Conservation (phyloP, 2,888 invertebrate genomes). For the Heterodera filipjevi region DNA sequence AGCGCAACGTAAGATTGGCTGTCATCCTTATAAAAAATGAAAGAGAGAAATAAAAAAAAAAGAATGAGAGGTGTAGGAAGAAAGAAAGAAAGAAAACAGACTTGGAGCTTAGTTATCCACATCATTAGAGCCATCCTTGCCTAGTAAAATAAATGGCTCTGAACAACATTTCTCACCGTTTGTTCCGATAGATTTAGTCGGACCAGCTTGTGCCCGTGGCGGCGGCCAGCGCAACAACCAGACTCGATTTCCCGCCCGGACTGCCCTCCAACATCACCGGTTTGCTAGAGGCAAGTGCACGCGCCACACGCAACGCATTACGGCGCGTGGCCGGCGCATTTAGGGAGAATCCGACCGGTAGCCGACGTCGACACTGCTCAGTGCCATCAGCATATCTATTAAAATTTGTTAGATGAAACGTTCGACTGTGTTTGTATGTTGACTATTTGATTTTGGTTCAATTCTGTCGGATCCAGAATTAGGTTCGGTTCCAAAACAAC, state of each 20-base stretch:
- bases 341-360: conserved; percentile 36
- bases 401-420: background rate
- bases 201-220: conserved; percentile 82
- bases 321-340: conserved; percentile 40
- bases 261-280: conserved; percentile 89
- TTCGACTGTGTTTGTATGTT: background rate
- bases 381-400: background rate
- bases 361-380: background rate
- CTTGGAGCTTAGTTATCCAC: too few species aligned
- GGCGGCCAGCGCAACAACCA: conserved; percentile 85
- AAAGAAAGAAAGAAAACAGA: too few species aligned
- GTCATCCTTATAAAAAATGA: too few species aligned
- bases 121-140: too few species aligned
- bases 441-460: background rate
- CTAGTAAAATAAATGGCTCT: too few species aligned
- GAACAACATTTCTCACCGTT: conserved; percentile 74
- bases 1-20: too few species aligned
- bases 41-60: too few species aligned
- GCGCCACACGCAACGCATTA: conserved; percentile 82
- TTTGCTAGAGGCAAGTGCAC: conserved; percentile 79
- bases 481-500: too few species aligned
- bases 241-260: conserved; percentile 96
- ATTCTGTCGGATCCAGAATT: too few species aligned
- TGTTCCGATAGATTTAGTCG: conserved; percentile 97
- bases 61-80: too few species aligned